Percentiles rank a stretch among this genome's conserved stretches.
Conservation (phyloP, 2,797 vertebrate genomes). For the Serranus cabrilla region DNA sequence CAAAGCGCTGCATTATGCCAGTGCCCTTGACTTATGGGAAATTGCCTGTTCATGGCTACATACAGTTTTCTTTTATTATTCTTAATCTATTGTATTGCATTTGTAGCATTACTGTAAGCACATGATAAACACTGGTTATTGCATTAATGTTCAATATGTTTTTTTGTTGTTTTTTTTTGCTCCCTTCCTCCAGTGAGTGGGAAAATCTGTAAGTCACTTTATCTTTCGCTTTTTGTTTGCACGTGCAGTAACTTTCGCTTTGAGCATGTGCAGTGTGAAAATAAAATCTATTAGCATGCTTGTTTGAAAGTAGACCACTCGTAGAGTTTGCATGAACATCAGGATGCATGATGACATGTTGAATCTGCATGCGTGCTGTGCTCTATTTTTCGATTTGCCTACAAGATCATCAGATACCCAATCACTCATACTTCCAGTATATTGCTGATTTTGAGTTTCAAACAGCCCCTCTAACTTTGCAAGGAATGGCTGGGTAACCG, state of each 20-base stretch:
- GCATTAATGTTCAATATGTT: slow-evolving; percentile 31
- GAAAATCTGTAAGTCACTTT: slow-evolving; percentile 94
- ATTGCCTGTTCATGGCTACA: too few relatives aligned
- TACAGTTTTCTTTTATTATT: too few relatives aligned
- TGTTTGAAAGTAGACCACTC: background rate
- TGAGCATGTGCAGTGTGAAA: slow-evolving; percentile 22
- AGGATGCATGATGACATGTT: slow-evolving; percentile 6
- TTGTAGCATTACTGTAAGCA: too few relatives aligned
- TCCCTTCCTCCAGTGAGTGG: slow-evolving; percentile 91
- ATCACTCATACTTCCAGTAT: background rate
- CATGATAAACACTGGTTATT: background rate
- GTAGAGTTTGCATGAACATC: background rate
- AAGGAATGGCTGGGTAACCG: background rate
- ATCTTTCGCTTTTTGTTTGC: slow-evolving; percentile 10
- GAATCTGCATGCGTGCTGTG: background rate
- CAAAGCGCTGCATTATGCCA: too few relatives aligned
- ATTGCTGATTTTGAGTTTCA: background rate
- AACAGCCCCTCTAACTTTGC: background rate
- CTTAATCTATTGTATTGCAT: too few relatives aligned
- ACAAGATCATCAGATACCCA: background rate
- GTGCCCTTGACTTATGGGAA: too few relatives aligned
- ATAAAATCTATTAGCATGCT: slow-evolving; percentile 13
- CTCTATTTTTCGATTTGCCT: background rate
- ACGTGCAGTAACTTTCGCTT: slow-evolving; percentile 15
- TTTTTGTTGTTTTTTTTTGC: slow-evolving; percentile 67